A percentile compares a stretch with the other conserved stretches of the same genome.
Conservation (phyloP, 2,797 vertebrate species). For the Ptychobarbus kaznakovi region DNA sequence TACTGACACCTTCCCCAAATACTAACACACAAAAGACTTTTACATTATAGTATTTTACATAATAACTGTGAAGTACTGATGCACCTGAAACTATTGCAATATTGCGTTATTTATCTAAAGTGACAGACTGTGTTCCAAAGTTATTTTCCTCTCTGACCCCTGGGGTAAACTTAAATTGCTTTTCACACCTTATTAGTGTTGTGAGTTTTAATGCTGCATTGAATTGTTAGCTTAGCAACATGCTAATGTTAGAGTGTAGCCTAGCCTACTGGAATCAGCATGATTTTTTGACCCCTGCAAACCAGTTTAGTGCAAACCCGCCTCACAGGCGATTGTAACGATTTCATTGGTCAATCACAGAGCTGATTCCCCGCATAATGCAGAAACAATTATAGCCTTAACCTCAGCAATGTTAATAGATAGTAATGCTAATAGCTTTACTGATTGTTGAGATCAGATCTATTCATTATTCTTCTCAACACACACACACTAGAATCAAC, state of each 20-base stretch:
- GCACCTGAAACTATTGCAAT: not conserved
- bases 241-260: not conserved
- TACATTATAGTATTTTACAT: not conserved
- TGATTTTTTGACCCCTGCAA: no score
- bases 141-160: not conserved
- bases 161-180: not conserved
- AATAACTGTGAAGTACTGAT: constrained; percentile 8
- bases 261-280: not conserved
- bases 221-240: not conserved
- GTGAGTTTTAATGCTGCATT: not conserved
- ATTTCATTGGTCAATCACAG: not conserved
- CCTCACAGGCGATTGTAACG: not conserved
- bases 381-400: not conserved
- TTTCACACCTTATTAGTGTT: not conserved
- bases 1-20: not conserved
- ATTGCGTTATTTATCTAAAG: not conserved
- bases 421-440: not conserved
- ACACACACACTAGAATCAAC: not conserved
- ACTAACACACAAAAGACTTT: not conserved
- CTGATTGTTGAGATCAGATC: not conserved
- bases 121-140: not conserved
- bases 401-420: not conserved
- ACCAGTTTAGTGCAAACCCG: no score
- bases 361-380: not conserved
- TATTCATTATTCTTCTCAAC: not conserved